Evolutionary conservation across 2,888 invertebrate species (phyloP).

Genomic region (Gastrophysa polygoni): DNA sequence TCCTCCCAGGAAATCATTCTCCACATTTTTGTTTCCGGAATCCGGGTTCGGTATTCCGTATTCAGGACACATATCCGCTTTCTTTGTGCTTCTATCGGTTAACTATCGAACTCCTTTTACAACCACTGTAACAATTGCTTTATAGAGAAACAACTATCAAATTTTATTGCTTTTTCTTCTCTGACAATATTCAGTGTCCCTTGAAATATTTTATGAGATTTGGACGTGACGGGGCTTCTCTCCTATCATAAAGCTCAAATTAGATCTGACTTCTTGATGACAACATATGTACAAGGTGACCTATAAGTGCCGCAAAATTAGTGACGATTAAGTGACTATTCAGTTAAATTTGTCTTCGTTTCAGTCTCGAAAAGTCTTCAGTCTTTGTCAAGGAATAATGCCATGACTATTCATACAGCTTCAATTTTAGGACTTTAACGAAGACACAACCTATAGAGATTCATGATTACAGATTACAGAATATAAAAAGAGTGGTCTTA

Average conservation of each 20-base stretch:
- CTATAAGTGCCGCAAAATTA: too few species aligned
- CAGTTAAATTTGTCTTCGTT: too few species aligned
- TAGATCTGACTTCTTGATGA: too few species aligned
- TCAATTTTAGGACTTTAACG: too few species aligned
- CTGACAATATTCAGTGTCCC: not conserved
- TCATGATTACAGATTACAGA: too few species aligned
- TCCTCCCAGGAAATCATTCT: constrained; percentile 51
- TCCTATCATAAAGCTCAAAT: not conserved
- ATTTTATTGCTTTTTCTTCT: constrained; percentile 38
- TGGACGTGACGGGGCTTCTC: not conserved
- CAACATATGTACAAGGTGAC: too few species aligned
- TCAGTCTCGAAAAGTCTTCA: too few species aligned
- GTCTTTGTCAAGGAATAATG: too few species aligned
- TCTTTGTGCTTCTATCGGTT: constrained; percentile 49
- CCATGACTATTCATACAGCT: too few species aligned
- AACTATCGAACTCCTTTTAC: constrained; percentile 50
- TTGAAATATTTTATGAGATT: not conserved
- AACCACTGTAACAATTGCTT: constrained; percentile 44
- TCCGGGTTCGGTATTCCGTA: constrained; percentile 44
- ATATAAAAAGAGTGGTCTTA: too few species aligned
- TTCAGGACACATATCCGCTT: constrained; percentile 50
- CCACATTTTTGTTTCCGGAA: constrained; percentile 41
- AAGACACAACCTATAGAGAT: too few species aligned
- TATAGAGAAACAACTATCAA: constrained; percentile 44
- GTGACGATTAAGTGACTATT: too few species aligned